Evolutionary conservation across 2,113 vertebrate species (phyloP).

Genomic region (Camelus dromedarius): DNA sequence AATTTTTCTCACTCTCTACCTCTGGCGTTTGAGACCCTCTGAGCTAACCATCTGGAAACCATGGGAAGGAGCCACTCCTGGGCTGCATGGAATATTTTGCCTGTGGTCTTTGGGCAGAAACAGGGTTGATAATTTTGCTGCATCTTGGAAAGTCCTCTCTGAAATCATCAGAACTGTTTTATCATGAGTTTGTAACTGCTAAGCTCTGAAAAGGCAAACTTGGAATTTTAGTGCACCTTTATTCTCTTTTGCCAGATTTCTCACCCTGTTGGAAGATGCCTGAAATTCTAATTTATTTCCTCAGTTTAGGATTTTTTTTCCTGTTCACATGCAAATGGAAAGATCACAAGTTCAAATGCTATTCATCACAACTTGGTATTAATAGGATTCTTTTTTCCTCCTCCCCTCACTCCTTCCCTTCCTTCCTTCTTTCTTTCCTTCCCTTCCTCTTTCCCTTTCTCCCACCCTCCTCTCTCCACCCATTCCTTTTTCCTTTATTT

Average conservation of each 20-base stretch:
- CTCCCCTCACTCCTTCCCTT: too few species aligned
- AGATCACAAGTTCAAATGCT: conserved; percentile 30
- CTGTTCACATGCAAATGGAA: background rate
- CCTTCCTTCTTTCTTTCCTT: too few species aligned
- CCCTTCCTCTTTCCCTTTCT: background rate
- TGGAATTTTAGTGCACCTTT: background rate
- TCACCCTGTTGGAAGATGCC: background rate
- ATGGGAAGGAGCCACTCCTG: background rate
- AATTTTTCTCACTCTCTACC: background rate
- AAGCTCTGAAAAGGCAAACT: background rate
- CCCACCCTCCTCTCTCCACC: background rate
- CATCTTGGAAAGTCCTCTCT: background rate
- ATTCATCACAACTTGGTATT: background rate
- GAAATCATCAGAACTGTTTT: background rate
- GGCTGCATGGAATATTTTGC: background rate
- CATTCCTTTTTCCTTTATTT: background rate
- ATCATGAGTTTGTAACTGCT: background rate
- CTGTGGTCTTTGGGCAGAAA: background rate
- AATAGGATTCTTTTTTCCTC: background rate
- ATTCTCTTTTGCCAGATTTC: conserved; percentile 39
- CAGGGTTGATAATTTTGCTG: background rate
- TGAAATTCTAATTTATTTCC: conserved; percentile 3
- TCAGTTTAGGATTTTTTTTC: background rate
- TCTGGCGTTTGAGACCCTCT: background rate
- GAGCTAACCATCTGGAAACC: background rate